These are phyloP conservation scores for Pantherophis alleghaniensis DNA, from an alignment of 2,797 vertebrate species.

Conservation along the genomic window DNA sequence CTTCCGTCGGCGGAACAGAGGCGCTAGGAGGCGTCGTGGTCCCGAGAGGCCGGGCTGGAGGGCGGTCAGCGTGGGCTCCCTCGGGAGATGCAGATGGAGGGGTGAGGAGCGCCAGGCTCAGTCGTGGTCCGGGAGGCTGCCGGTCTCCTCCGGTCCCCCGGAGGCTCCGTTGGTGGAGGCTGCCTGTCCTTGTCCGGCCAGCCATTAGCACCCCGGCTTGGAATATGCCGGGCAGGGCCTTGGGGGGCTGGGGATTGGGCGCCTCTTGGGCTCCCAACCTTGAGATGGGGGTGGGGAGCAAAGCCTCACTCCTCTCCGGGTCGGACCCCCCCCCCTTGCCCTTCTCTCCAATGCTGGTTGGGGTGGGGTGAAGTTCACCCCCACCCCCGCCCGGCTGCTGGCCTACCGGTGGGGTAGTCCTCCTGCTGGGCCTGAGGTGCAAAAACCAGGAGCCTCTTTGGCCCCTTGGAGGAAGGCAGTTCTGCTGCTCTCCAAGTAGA, in stretches of 20 bases:
- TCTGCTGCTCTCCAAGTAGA: neutral
- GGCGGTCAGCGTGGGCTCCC: neutral
- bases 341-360: neutral
- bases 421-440: neutral
- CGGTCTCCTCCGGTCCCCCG: too few relatives aligned
- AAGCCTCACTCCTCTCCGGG: neutral
- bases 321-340: neutral
- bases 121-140: too few relatives aligned
- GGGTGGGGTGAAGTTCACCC: too few relatives aligned
- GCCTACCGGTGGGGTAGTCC: neutral
- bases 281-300: neutral
- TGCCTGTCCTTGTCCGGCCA: neutral
- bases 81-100: neutral
- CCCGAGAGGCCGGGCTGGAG: neutral
- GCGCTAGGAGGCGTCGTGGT: neutral
- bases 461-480: neutral
- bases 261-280: neutral
- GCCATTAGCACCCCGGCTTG: neutral
- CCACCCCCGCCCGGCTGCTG: too few relatives aligned
- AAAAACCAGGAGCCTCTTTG: neutral
- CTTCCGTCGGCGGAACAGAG: neutral
- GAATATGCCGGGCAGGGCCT: neutral
- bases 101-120: neutral
- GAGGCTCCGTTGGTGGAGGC: neutral
- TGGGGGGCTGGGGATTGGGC: neutral